Evolutionary conservation across 2,797 vertebrate genomes (phyloP), one percentile per base, ranked within the genome.

Genomic region (Etheostoma nigrum): DNA sequence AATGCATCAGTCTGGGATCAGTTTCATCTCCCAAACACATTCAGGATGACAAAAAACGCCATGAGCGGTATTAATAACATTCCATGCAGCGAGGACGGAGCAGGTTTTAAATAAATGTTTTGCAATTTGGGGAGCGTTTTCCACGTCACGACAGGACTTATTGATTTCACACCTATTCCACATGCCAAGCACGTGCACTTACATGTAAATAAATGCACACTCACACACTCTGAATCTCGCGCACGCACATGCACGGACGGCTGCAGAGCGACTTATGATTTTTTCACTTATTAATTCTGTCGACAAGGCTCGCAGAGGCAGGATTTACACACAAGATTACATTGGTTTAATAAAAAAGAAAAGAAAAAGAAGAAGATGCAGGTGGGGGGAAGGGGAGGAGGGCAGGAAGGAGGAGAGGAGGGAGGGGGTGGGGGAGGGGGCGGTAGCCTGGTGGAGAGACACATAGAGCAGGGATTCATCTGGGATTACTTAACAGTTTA

Each of bases 271-370:
- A 86, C 90, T 88, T 91, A 81, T 90, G 87, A 91, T 93, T 94
- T 92, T 92, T 92, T 90, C 90, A 92, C 89, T 89, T 93, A 92
- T 94, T 94, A 93, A 92, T 94, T 92, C 91, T 70, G 73, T 89
- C 88, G 91, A 91, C 90, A 86, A 88, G 90, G 89, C 91, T 93
- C 89, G 87, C 90, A 88, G 82, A 90, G 87, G 89, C 84, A 89
- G 93, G 92, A 93, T 93, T 95, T 93, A 94, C 91, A 91, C 88
- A 91, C 87, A 84, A 91, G 93, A 93, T 94, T 93, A 94, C 92
- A 92, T 86, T 85, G 86, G 87, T 89, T 92, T 91, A 86, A 88
- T 88, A 86, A 79, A 74, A 84, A 72, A 82, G 72, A 65, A 76
- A 42, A 18, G 11, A 53, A 49, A 44, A 66, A 72, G 36, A 74